Conservation (phyloP, 1,140 invertebrate species). For the Formica selysi region DNA sequence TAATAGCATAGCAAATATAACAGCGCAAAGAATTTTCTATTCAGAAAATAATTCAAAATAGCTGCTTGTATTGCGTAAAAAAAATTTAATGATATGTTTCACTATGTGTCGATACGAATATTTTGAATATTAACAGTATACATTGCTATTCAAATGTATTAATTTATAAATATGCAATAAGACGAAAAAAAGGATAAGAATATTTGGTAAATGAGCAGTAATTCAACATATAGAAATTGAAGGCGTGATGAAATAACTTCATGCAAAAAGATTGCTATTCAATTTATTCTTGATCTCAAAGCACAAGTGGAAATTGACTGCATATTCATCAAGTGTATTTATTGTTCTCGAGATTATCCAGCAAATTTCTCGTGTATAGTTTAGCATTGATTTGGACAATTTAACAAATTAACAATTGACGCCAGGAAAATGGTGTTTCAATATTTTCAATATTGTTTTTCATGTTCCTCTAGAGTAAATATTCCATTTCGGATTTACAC, state of each 20-base stretch:
- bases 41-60: slow-evolving; percentile 45
- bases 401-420: slow-evolving; percentile 3
- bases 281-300: slow-evolving; percentile 48
- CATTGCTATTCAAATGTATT: slow-evolving; percentile 28
- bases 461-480: slow-evolving; percentile 52
- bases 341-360: slow-evolving; percentile 21
- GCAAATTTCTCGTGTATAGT: slow-evolving; percentile 42
- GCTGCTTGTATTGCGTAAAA: slow-evolving; percentile 25
- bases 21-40: slow-evolving; percentile 7
- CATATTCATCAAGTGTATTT: slow-evolving; percentile 52
- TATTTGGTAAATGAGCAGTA: slow-evolving; percentile 14
- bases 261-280: slow-evolving; percentile 42
- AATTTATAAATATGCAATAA: slow-evolving; percentile 28
- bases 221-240: slow-evolving; percentile 17
- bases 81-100: slow-evolving; percentile 27
- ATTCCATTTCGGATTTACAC: slow-evolving; percentile 53
- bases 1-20: slow-evolving; percentile 9
- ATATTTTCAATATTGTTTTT: slow-evolving; percentile 51
- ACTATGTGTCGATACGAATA: slow-evolving; percentile 6
- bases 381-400: slow-evolving; percentile 17
- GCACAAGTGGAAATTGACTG: slow-evolving; percentile 47
- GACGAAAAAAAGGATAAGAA: slow-evolving; percentile 1
- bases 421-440: slow-evolving; percentile 4
- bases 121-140: slow-evolving; percentile 28
- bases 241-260: slow-evolving; percentile 31